phyloP scores from a whole-genome alignment of 2,113 vertebrate species.

The Apaloderma vittatum region DNA sequence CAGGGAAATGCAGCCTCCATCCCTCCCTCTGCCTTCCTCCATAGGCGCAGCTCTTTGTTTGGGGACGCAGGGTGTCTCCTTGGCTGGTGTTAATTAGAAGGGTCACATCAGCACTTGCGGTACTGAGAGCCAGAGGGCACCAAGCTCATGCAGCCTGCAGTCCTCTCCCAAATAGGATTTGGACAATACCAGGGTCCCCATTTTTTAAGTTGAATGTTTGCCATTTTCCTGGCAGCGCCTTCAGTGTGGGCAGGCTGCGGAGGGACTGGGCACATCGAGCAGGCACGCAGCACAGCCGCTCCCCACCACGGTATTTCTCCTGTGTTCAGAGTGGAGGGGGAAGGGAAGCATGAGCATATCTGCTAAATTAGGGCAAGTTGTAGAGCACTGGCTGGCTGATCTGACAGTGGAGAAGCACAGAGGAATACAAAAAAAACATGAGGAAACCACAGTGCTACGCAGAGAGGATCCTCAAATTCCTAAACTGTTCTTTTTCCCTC shows the following conservation, averaged over 20 bases:
- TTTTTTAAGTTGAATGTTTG: not conserved
- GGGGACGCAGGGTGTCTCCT: not conserved
- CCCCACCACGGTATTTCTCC: not conserved
- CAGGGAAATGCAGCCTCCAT: not conserved
- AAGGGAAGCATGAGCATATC: constrained; percentile 8
- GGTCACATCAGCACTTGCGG: not conserved
- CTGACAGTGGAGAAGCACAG: not conserved
- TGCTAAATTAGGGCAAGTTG: constrained; percentile 27
- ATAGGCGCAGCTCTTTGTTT: not conserved
- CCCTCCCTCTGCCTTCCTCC: not conserved
- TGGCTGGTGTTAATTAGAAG: not conserved
- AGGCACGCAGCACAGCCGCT: not conserved
- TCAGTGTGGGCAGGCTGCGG: not conserved
- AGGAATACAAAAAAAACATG: not conserved
- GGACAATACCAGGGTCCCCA: not conserved
- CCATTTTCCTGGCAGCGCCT: not conserved
- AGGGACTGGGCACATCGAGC: accelerated
- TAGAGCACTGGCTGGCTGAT: not conserved
- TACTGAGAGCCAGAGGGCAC: not conserved
- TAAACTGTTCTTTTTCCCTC: not conserved
- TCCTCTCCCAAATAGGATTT: not conserved
- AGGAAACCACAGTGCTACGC: not conserved
- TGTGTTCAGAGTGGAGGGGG: not conserved
- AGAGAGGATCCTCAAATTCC: not conserved
- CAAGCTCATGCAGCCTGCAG: not conserved